Percentiles rank a stretch among this genome's conserved stretches.
Conservation (phyloP, 2,888 invertebrate species). For the Sussaba pulchella region DNA sequence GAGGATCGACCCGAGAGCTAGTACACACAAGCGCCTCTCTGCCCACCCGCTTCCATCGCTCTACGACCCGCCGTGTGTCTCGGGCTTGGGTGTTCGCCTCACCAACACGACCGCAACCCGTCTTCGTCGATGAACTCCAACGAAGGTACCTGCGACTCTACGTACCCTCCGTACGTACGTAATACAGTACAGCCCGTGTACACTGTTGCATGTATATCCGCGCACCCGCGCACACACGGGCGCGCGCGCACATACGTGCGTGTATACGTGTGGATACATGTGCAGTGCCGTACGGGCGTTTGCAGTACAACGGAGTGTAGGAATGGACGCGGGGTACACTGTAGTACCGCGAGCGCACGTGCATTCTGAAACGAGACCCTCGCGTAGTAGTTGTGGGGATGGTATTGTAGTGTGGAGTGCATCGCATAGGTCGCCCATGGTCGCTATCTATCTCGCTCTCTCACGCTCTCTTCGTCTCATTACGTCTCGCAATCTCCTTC, state of each 20-base stretch:
- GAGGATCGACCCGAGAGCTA: constrained; percentile 64
- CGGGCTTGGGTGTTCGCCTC: constrained; percentile 30
- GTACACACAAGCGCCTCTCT: constrained; percentile 28
- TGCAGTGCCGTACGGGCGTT: constrained; percentile 1
- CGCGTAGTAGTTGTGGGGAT: constrained; percentile 25
- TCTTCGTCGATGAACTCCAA: constrained; percentile 16
- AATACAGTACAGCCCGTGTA: constrained; percentile 7
- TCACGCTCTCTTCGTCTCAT: no score
- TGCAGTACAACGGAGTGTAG: constrained; percentile 25
- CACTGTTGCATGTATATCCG: not conserved
- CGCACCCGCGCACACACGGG: constrained; percentile 12
- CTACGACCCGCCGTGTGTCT: constrained; percentile 53
- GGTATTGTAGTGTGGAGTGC: constrained; percentile 32
- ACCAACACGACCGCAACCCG: constrained; percentile 3
- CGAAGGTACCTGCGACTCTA: constrained; percentile 3
- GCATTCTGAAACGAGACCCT: constrained; percentile 44
- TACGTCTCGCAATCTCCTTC: no score
- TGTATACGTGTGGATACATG: not conserved
- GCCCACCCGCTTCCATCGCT: constrained; percentile 15
- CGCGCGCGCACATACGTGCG: not conserved
- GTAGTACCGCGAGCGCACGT: constrained; percentile 38
- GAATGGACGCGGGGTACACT: constrained; percentile 33
- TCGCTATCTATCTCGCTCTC: no score
- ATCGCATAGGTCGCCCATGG: constrained; percentile 35
- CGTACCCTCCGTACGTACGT: constrained; percentile 22